Evolutionary conservation across 2,888 invertebrate species (phyloP), one percentile per base, ranked within the genome.

Genomic region (Chloromyia formosa): DNA sequence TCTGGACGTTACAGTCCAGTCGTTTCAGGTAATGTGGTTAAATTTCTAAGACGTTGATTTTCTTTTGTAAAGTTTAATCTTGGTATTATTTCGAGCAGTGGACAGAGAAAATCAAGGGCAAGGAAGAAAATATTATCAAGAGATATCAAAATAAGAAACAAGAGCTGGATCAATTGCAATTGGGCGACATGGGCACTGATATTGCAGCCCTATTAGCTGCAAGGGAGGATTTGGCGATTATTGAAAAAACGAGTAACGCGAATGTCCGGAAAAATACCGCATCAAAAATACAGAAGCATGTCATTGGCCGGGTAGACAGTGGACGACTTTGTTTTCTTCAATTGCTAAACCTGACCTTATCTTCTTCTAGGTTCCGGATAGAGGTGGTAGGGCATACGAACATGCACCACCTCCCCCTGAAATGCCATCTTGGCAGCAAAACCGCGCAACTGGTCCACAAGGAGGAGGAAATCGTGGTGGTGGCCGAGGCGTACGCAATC

Each of bases 1-100:
- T 66, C 86, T 98, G 45, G 98, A 98, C 84, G 97, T 97, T 76
- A 99, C 98, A 0, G 91, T 98, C 80, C 95, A 97, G 84, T 98
- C 98, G 73, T 99, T 98, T 85, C 92, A 96, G 89, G 95, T 93
- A 73, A 71, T 75, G 12, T 35, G 22, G 20, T 35, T 27, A n/a
- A 60, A 16, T 71, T 42, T 10, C 20, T 27, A 18, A 49, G 45
- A 12, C 7, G 42, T 42, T 42, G 42, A 42, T 5, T 42, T 42
- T n/a, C n/a, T n/a, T n/a, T 42, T 42, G 42, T 9, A n/a, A 42
- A 42, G 10, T 3, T 49, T 5, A 49, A 49, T 49, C 5, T 12
- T 49, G 49, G 2, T 49, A 68, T 42, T 12, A 61, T 75, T 60
- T 62, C 45, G 3, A 35, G 7, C 14, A 93, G 93, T 96, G 95